phyloP scores from a whole-genome alignment of 2,797 vertebrate genomes.

The Epinephelus malabaricus region DNA sequence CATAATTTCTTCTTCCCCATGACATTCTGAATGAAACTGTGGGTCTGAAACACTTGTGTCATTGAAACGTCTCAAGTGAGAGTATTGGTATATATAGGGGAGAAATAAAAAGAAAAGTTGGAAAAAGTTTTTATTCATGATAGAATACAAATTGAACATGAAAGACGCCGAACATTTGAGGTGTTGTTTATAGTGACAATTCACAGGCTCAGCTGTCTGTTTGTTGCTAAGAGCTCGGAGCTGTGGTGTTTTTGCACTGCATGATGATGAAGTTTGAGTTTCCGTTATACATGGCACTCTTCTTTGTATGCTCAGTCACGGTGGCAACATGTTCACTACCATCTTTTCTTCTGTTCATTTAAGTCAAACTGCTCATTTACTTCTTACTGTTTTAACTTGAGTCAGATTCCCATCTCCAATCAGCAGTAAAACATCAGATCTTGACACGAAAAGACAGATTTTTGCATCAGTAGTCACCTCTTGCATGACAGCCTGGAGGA shows the following conservation, averaged over 20 bases:
- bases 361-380: neutral
- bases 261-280: neutral
- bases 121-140: neutral
- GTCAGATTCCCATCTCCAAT: no score
- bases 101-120: conserved; percentile 5
- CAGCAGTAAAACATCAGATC: neutral
- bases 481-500: neutral
- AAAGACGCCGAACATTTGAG: neutral
- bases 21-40: conserved; percentile 26
- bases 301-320: neutral
- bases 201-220: conserved; percentile 1
- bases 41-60: conserved; percentile 5
- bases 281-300: neutral
- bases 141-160: neutral
- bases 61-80: conserved; percentile 29
- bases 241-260: neutral
- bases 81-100: neutral
- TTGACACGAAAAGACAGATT: neutral
- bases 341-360: neutral
- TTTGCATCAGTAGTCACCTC: neutral
- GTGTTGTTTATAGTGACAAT: neutral
- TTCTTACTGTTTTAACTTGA: neutral
- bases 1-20: conserved; percentile 22
- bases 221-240: neutral
- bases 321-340: neutral